phyloP scores from a whole-genome alignment of 2,797 vertebrate species.

The Gambusia yucatana region DNA sequence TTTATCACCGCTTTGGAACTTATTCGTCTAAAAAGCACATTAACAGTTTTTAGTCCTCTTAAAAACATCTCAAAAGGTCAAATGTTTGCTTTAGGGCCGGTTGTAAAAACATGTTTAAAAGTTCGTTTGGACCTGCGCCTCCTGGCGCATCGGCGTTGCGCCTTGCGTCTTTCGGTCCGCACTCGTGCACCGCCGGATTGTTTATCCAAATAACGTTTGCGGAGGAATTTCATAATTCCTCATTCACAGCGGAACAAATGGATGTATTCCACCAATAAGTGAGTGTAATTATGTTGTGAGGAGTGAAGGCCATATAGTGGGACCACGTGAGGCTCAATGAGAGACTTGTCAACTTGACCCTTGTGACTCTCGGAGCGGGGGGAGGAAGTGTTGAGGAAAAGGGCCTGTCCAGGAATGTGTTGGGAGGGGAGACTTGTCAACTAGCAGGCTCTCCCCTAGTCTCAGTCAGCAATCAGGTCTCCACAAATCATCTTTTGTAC shows the following conservation, averaged over 20 bases:
- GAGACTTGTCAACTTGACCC: conserved; percentile 80
- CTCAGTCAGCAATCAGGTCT: conserved; percentile 38
- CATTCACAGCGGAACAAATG: conserved; percentile 52
- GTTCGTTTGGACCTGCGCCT: neutral
- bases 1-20: conserved; percentile 23
- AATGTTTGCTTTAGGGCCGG: neutral
- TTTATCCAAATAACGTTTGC: conserved; percentile 48
- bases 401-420: conserved; percentile 81
- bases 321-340: conserved; percentile 70
- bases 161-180: conserved; percentile 23
- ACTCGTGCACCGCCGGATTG: conserved; percentile 12
- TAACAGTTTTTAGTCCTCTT: neutral
- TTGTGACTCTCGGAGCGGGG: conserved; percentile 64
- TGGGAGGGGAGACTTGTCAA: conserved; percentile 70
- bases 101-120: neutral
- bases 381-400: conserved; percentile 80
- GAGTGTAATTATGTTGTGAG: conserved; percentile 64
- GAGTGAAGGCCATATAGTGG: conserved; percentile 67
- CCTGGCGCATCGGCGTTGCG: conserved; percentile 8
- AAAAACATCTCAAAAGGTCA: neutral
- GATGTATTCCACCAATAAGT: conserved; percentile 59
- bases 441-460: conserved; percentile 44
- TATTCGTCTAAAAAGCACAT: conserved; percentile 3
- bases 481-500: conserved; percentile 22
- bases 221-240: conserved; percentile 50